Evolutionary conservation across 2,797 vertebrate species (phyloP), one percentile per base, ranked within the genome.

Genomic region (Diceros bicornis): DNA sequence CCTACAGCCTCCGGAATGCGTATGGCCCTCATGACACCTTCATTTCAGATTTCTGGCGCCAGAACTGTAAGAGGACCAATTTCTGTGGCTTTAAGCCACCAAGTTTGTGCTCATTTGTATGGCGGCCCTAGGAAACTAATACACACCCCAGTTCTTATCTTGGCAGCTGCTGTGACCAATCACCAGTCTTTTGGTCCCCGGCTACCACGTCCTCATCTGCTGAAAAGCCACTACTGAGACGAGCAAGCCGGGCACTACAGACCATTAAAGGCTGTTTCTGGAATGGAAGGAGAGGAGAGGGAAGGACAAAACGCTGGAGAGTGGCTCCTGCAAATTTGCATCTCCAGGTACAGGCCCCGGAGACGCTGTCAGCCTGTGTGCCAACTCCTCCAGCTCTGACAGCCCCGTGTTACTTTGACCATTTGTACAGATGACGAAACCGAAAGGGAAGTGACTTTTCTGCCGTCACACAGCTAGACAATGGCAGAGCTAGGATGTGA

Each of bases 11-110:
- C 2, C 4, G 1, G 20, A 79, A 12, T 34, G 7, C 21, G 16
- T 0, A 7, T 1, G 2, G n/a, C 57, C 41, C 79, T 0, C 18
- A 7, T 0, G 25, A 37, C 21, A 59, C 32, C 34, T 3, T 13
- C 20, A n/a, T 9, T 10, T n/a, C 34, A 44, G 74, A 29, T 32
- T 16, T 32, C 27, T 20, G 16, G 69, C 32, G n/a, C 34, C 9
- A 4, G 11, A 44, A 34, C 21, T 1, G 5, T 10, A 3, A 32
- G 32, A 25, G 29, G 20, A 32, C 7, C 37, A 5, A 50, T 5
- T 57, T 59, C 41, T 6, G 4, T 17, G 13, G 50, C n/a, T 41
- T 62, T 20, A 21, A 37, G 9, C 44, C 85, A 11, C 59, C 4
- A 1, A 9, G 4, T 12, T 1, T 25, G 52, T 17, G 72, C n/a